These are phyloP conservation scores for Litoditis marina DNA, from an alignment of 2,888 invertebrate genomes.

Conservation along the genomic window DNA sequence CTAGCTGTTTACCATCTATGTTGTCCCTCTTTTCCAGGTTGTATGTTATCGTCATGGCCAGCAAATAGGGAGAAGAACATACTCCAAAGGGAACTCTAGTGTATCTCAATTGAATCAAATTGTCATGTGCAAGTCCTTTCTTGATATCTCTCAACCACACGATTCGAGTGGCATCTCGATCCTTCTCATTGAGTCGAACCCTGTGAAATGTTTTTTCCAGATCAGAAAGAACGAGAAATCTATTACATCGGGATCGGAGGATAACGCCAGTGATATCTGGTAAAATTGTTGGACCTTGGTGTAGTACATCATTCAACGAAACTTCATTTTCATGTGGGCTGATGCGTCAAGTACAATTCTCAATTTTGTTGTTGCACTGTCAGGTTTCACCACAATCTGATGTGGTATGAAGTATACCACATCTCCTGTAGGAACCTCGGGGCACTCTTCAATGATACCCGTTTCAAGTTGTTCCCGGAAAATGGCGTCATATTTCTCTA, in stretches of 20 bases:
- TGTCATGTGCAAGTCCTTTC: background rate
- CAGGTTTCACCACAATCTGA: slow-evolving; percentile 14
- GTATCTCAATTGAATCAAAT: slow-evolving; percentile 5
- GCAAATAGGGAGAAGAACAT: background rate
- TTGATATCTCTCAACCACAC: background rate
- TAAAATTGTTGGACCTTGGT: slow-evolving; percentile 11
- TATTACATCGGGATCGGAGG: slow-evolving; percentile 12
- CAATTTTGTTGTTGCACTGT: slow-evolving; percentile 15
- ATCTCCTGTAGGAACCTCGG: background rate
- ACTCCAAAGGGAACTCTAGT: slow-evolving; percentile 14
- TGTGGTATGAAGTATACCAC: slow-evolving; percentile 17
- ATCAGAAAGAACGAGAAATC: slow-evolving; percentile 8
- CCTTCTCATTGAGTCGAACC: slow-evolving; percentile 1
- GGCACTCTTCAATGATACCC: slow-evolving; percentile 5
- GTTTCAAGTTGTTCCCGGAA: background rate
- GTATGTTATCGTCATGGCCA: background rate
- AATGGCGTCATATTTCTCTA: background rate
- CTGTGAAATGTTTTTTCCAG: slow-evolving; percentile 18
- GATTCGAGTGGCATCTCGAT: slow-evolving; percentile 14
- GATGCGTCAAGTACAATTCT: slow-evolving; percentile 18
- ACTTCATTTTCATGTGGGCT: background rate
- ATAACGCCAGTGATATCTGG: slow-evolving; percentile 14
- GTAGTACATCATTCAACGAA: slow-evolving; percentile 9
- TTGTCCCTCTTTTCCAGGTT: background rate
- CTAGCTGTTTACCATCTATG: background rate